A percentile compares a stretch with the other conserved stretches of the same genome.
These are phyloP conservation scores for Spheniscus mendiculus DNA, from an alignment of 2,113 vertebrate species.

Conservation along the genomic window DNA sequence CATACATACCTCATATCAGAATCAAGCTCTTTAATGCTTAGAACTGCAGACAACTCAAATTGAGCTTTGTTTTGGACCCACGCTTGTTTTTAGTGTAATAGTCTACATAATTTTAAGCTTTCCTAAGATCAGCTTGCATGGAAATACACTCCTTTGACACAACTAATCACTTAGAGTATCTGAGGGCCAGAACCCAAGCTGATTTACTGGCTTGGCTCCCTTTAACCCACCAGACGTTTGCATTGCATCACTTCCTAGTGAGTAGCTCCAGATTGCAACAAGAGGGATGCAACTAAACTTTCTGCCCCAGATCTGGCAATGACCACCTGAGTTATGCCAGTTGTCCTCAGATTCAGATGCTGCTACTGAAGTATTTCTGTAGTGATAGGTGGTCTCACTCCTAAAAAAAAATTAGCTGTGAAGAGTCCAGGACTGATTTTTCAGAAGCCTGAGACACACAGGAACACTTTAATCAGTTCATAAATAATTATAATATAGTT, in stretches of 20 bases:
- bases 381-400: not conserved
- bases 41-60: not conserved
- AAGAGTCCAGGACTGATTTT: not conserved
- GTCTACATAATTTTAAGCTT: not conserved
- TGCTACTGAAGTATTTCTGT: not conserved
- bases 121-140: not conserved
- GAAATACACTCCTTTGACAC: not conserved
- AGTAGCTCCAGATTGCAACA: not conserved
- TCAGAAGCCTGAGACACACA: not conserved
- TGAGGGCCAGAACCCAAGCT: not conserved
- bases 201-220: not conserved
- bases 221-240: not conserved
- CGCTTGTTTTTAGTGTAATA: not conserved
- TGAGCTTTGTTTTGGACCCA: not conserved
- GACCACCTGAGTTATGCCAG: not conserved
- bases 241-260: not conserved
- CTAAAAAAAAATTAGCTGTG: not conserved
- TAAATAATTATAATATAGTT: not conserved
- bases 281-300: not conserved
- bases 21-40: not conserved
- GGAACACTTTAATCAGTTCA: not conserved
- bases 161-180: not conserved
- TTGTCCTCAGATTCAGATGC: not conserved
- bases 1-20: not conserved
- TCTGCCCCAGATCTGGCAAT: not conserved